Base-by-base conservation (phyloP, 2,113 vertebrate genomes). In the Heliornis fulica region DNA sequence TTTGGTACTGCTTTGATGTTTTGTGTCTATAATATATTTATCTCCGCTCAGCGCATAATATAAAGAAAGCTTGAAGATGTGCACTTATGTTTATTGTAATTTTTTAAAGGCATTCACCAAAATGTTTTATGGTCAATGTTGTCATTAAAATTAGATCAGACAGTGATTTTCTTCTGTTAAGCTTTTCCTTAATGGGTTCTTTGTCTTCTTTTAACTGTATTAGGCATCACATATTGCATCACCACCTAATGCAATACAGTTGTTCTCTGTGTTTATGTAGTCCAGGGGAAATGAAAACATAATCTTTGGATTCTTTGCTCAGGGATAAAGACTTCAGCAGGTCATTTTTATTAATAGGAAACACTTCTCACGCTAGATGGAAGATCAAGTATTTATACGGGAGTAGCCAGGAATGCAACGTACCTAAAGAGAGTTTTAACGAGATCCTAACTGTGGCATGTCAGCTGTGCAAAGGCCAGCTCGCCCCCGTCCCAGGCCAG, bases 151-250 rank as follows among this genome's bases (percentile, higher is more conserved):
- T 93, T 94, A 96, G 81, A 97, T 96, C 89, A 96, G 69, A 84
- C 11, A 5, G 71, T 57, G 89, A 91, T 96, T 92, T 95, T 97
- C 81, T 91, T 94, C 83, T 71, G 69, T 82, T 92, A 78, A 91
- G 93, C 69, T 94, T 94, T 84, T 94, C 75, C 83, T 93, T 96
- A 97, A 96, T 96, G 91, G 87, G 48, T 84, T 90, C 71, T 83
- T 89, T 95, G 41, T 90, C 60, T 59, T 94, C 68, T 89, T 29
- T 85, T 87, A 91, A 95, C 48, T 79, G 23, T 89, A 76, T 96
- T 97, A 96, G 16, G 51, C 71, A 91, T 91, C 81, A 81, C 46
- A 6, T 81, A 56, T 56, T 93, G 91, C 86, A 94, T 94, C 83
- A 87, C 54, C 7, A 38, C 50, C 56, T 95, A 94, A 95, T 87